Conservation (phyloP, 2,797 vertebrate species). For the Tenualosa ilisha region DNA sequence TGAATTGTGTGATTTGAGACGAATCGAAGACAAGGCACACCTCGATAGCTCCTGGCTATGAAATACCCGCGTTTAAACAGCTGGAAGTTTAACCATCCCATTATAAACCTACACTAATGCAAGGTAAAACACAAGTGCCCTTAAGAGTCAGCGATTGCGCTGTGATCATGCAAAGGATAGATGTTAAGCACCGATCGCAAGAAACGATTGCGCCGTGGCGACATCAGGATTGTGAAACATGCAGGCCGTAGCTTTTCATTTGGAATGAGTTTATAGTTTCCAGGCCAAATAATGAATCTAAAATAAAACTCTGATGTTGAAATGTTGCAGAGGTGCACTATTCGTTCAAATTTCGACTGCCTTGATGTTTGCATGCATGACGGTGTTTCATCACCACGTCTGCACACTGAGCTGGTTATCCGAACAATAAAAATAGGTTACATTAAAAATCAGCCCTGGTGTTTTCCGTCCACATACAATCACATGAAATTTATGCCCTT, state of each 20-base stretch:
- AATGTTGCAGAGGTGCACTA: background rate
- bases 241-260: constrained; percentile 30
- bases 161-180: constrained; percentile 1
- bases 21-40: background rate
- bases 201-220: constrained; percentile 37
- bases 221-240: constrained; percentile 18
- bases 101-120: background rate
- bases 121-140: background rate
- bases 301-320: background rate
- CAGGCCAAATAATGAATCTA: background rate
- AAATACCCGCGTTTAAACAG: background rate
- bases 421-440: constrained; percentile 8
- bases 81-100: background rate
- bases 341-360: background rate
- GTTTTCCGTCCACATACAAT: background rate
- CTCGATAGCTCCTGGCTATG: background rate
- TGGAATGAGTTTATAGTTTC: background rate
- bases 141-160: background rate
- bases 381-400: constrained; percentile 18
- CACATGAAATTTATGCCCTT: background rate
- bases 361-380: background rate
- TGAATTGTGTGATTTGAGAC: background rate
- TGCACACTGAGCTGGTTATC: background rate
- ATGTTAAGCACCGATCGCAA: constrained; percentile 25
- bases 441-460: background rate